A percentile compares a stretch with the other conserved stretches of the same genome.
phyloP scores from a whole-genome alignment of 2,113 vertebrate species.

The Phalacrocorax aristotelis region DNA sequence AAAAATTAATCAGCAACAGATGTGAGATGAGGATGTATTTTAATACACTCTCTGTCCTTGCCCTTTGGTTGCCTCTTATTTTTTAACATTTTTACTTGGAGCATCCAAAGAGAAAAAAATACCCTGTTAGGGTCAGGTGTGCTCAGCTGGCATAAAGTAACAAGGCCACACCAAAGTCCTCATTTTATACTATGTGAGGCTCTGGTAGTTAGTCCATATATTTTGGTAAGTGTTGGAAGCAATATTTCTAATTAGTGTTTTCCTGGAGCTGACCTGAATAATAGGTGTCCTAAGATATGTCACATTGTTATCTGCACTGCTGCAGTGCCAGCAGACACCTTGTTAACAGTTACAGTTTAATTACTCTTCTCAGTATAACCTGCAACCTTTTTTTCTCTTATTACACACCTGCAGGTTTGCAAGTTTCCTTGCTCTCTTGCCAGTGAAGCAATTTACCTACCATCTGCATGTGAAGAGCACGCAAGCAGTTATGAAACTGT shows the following conservation, averaged over 20 bases:
- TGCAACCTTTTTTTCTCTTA: neutral
- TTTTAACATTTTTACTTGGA: neutral
- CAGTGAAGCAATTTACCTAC: neutral
- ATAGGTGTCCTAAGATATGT: neutral
- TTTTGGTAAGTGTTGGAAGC: neutral
- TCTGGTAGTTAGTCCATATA: neutral
- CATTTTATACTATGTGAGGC: neutral
- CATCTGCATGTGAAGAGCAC: neutral
- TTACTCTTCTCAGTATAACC: neutral
- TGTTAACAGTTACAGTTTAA: neutral
- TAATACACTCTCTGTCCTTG: neutral
- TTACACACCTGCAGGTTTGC: neutral
- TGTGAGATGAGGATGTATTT: neutral
- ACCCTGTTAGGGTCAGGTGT: neutral
- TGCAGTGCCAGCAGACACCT: neutral
- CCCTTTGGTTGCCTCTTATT: neutral
- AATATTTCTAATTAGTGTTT: neutral
- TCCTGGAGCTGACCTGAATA: neutral
- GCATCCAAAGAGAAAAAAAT: neutral
- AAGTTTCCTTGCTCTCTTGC: neutral
- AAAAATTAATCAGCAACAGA: neutral
- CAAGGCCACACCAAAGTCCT: neutral
- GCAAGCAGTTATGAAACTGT: neutral
- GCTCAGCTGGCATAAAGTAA: neutral
- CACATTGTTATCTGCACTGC: neutral